These are phyloP conservation scores for Actinemys pallida DNA, from an alignment of 2,113 vertebrate genomes.

Conservation along the genomic window DNA sequence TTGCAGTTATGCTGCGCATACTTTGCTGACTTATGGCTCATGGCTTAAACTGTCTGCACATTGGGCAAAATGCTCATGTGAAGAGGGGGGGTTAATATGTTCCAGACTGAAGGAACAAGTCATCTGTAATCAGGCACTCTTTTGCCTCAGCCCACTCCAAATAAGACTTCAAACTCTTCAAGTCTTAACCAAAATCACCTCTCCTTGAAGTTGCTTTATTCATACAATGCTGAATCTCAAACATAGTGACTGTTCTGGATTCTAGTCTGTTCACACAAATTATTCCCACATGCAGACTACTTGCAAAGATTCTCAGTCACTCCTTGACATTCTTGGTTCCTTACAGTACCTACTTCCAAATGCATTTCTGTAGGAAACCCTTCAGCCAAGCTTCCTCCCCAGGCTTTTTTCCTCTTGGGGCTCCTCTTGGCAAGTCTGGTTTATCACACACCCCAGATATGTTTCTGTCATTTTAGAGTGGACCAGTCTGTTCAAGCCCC, in stretches of 20 bases:
- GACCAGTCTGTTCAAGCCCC: background rate
- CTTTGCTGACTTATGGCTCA: background rate
- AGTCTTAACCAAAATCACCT: background rate
- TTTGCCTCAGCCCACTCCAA: background rate
- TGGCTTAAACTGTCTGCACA: background rate
- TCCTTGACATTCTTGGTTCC: background rate
- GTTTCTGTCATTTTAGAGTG: background rate
- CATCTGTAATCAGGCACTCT: fast-evolving
- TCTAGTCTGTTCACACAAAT: background rate
- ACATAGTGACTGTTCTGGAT: background rate
- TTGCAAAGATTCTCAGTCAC: background rate
- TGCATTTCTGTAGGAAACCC: background rate
- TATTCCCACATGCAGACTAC: background rate
- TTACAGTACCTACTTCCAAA: background rate
- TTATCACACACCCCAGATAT: background rate
- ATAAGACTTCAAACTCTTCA: background rate
- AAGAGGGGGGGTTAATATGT: fast-evolving
- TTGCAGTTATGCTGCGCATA: background rate
- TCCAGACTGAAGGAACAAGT: background rate
- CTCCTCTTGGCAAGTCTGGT: background rate
- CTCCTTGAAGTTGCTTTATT: background rate
- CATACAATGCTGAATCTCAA: background rate
- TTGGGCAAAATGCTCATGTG: background rate
- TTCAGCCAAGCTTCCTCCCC: background rate
- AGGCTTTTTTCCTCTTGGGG: background rate